Evolutionary conservation across 2,888 invertebrate genomes (phyloP), one percentile per base, ranked within the genome.

Genomic region (Lochmaea crataegi): DNA sequence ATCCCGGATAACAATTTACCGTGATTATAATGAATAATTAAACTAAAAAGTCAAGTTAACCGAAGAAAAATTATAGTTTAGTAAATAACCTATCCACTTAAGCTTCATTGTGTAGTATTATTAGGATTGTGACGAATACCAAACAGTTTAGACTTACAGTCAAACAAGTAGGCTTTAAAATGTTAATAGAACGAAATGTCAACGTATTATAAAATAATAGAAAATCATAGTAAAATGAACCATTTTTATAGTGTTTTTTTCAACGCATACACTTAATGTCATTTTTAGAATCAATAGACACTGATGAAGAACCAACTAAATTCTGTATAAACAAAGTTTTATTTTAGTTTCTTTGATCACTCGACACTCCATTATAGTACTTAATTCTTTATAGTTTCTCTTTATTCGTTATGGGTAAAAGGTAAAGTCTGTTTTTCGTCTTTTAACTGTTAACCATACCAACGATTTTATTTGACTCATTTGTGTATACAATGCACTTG

Each of bases 381-480:
- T 85, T 85, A 84, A 85, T 84, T 84, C 84, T 85, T 84, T 84
- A 85, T 84, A 83, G 83, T 82, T 83, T 83, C 9, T 83, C 81
- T 82, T 81, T 82, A 84, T 84, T 84, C 83, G 82, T 83, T 84
- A 83, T 83, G 82, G 76, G 77, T 75, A 69, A 63, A 53, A 16
- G 65, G 71, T 74, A 58, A 83, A 82, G 83, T 81, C 84, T 85
- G 86, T 80, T 82, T 78, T 82, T 79, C 82, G 82, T 85, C 86
- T 83, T 83, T 85, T 84, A 81, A 82, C 86, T 84, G 83, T 84
- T 81, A 84, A 83, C 83, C 84, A 84, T 83, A 85, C 84, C 79
- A 82, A 79, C 78, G 77, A 83, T 84, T 85, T 85, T 85, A 85
- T 85, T 84, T 83, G 84, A 83, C 83, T 84, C 85, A 84, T 84